Evolutionary conservation across 2,113 vertebrate species (phyloP).

Genomic region (Condylura cristata): DNA sequence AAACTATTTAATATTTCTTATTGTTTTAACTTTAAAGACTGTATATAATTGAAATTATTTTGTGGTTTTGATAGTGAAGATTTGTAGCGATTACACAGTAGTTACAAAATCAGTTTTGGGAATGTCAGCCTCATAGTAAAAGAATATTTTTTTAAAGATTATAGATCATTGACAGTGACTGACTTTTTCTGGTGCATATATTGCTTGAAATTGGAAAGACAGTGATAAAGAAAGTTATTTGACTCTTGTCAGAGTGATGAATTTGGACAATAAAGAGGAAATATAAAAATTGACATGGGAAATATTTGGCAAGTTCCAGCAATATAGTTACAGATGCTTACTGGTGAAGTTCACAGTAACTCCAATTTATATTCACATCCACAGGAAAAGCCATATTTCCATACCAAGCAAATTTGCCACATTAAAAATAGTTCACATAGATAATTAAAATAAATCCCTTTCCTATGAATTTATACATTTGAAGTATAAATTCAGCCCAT

Average conservation of each 20-base stretch:
- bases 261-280: constrained; percentile 63
- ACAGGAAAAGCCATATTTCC: constrained; percentile 27
- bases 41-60: constrained; percentile 24
- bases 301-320: constrained; percentile 35
- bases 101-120: background rate
- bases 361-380: background rate
- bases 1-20: background rate
- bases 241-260: constrained; percentile 72
- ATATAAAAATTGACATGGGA: constrained; percentile 66
- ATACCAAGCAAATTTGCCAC: background rate
- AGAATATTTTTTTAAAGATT: constrained; percentile 44
- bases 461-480: background rate
- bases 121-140: constrained; percentile 56
- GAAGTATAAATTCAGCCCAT: background rate
- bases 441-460: constrained; percentile 33
- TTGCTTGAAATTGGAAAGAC: constrained; percentile 52
- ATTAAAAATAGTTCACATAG: constrained; percentile 31
- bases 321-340: constrained; percentile 50
- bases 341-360: background rate
- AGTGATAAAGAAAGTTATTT: constrained; percentile 73
- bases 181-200: constrained; percentile 30
- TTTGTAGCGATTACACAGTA: background rate
- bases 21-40: constrained; percentile 12
- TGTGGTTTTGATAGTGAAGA: constrained; percentile 4
- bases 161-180: constrained; percentile 32